Base-by-base conservation (phyloP, 2,888 invertebrate genomes). In the Leptothorax acervorum region DNA sequence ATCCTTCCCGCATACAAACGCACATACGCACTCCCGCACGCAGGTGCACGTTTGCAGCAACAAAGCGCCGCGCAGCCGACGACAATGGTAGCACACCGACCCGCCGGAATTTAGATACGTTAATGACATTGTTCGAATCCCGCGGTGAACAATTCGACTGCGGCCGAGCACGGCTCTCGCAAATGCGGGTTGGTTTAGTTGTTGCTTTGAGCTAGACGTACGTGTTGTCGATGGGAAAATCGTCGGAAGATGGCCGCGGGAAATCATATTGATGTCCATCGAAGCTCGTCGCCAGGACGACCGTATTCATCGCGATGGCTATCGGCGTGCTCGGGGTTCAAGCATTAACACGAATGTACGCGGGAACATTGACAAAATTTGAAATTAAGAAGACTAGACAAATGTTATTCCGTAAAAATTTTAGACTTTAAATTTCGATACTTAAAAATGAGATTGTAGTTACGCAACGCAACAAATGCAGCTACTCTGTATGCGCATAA, bases 51-150 rank as follows among this genome's bases (percentile, higher is more conserved):
- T 39, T 76, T 65, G 60, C 62, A 62, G 6, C 28, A 65, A 66
- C 83, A 65, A 79, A 79, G 65, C 83, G 4, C 12, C 31, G 8
- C 31, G 8, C 78, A 23, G 35, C 57, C 55, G 23, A 28, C 35
- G 79, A 66, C 83, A 79, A 55, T 39, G n/a, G 57, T 23, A 57
- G 45, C 75, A 55, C 53, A 57, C 60, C 31, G 45, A 18, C 45
- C 18, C 57, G 81, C 48, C 82, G 82, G 71, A 82, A 82, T 84
- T 82, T 63, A 84, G 82, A 84, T 71, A 66, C 84, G 82, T 82
- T 84, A 84, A 84, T 84, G 84, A 84, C 84, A 82, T 84, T 82
- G 82, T 75, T 84, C 82, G 82, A 73, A 70, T 68, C 70, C 39
- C 51, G 42, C 15, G 28, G n/a, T 3, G 53, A 70, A 70, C 71